These are phyloP conservation scores for Drosophila kohkoa DNA, from an alignment of 1,140 invertebrate species.

Conservation along the genomic window DNA sequence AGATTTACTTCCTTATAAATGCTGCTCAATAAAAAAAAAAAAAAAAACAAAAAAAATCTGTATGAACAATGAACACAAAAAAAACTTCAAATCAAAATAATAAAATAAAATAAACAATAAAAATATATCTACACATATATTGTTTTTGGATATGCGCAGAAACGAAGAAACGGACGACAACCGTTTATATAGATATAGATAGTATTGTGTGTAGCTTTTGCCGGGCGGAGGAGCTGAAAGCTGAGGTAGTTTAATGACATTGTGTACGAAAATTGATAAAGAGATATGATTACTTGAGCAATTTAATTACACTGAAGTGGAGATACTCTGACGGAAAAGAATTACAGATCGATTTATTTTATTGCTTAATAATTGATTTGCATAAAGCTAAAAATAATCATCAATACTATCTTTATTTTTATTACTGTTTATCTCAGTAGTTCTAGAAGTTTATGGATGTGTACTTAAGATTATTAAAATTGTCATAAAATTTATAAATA, in stretches of 20 bases:
- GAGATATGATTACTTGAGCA: not conserved
- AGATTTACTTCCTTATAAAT: conserved; percentile 44
- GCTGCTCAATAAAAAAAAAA: conserved; percentile 17
- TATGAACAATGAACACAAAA: conserved; percentile 20
- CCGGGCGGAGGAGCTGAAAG: not conserved
- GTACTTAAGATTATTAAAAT: no score
- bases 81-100: conserved; percentile 19
- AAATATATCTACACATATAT: not conserved
- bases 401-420: no score
- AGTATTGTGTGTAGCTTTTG: not conserved
- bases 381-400: no score
- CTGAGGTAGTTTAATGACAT: not conserved
- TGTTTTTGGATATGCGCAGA: conserved; percentile 9
- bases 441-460: no score
- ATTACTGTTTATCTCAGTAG: no score
- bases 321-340: not conserved
- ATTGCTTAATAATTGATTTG: no score
- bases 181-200: not conserved
- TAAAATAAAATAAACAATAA: conserved; percentile 25
- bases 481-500: no score
- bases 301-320: not conserved
- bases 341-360: no score
- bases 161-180: not conserved
- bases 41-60: not conserved
- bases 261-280: conserved; percentile 1